A percentile compares a stretch with the other conserved stretches of the same genome.
These are phyloP conservation scores for Podotricha telesiphe DNA, from an alignment of 2,888 invertebrate species.

Conservation along the genomic window DNA sequence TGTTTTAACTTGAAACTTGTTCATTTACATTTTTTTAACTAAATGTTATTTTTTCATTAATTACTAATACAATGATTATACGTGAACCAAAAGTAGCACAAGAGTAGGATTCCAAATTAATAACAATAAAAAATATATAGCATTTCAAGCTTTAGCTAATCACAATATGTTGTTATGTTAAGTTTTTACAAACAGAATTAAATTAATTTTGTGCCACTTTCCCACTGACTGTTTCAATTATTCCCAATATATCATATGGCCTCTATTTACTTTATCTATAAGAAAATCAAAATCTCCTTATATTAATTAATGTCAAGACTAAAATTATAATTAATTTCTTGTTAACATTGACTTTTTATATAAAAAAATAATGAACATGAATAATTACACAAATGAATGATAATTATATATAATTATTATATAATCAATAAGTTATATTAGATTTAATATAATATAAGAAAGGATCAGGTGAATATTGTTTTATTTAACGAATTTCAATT, in stretches of 20 bases:
- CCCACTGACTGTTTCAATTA: not conserved
- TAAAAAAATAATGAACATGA: conserved; percentile 19
- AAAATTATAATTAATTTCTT: conserved; percentile 14
- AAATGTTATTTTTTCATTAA: no score
- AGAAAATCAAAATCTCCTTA: not conserved
- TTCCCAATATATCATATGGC: not conserved
- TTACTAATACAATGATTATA: no score
- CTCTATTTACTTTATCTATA: conserved; percentile 20
- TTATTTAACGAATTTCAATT: conserved; percentile 11
- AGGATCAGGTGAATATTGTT: not conserved
- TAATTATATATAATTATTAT: not conserved
- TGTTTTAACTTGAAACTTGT: not conserved
- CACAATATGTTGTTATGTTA: not conserved
- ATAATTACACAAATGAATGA: not conserved
- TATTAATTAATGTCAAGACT: conserved; percentile 15
- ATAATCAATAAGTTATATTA: not conserved
- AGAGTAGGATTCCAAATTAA: no score
- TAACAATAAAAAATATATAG: not conserved
- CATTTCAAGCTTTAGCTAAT: no score
- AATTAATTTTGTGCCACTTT: not conserved
- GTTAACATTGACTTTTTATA: conserved; percentile 19
- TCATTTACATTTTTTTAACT: not conserved
- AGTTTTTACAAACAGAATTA: not conserved
- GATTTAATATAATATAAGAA: not conserved
- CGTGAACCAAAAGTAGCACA: no score